These are phyloP conservation scores for Protaetia brevitarsis DNA, from an alignment of 1,140 invertebrate species.

Conservation along the genomic window DNA sequence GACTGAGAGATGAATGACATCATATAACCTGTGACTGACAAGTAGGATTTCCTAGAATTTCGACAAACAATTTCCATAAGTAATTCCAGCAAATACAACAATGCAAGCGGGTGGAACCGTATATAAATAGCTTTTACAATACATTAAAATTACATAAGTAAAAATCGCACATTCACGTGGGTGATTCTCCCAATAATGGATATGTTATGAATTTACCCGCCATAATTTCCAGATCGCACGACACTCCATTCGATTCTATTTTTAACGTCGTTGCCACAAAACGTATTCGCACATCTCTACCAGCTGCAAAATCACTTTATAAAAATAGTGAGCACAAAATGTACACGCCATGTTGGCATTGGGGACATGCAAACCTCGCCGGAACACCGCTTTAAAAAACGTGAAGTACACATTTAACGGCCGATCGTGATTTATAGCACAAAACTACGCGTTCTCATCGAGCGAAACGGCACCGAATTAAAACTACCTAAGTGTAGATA, in stretches of 20 bases:
- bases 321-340: slow-evolving; percentile 21
- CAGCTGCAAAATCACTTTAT: neutral
- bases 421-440: neutral
- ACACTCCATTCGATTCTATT: neutral
- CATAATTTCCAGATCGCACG: neutral
- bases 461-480: neutral
- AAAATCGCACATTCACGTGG: slow-evolving; percentile 19
- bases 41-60: too few species aligned
- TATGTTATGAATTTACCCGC: slow-evolving; percentile 8
- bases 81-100: too few species aligned
- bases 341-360: slow-evolving; percentile 71
- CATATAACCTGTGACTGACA: too few species aligned
- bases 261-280: neutral
- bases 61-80: too few species aligned
- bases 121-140: neutral
- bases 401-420: neutral
- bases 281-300: neutral
- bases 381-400: slow-evolving; percentile 30
- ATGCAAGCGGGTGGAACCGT: neutral
- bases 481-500: neutral
- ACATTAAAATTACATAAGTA: slow-evolving; percentile 8
- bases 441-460: neutral
- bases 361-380: slow-evolving; percentile 48
- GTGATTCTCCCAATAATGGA: neutral
- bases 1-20: too few species aligned